These are phyloP conservation scores for Melanotaenia duboulayi DNA, from an alignment of 2,113 vertebrate species.

Conservation along the genomic window DNA sequence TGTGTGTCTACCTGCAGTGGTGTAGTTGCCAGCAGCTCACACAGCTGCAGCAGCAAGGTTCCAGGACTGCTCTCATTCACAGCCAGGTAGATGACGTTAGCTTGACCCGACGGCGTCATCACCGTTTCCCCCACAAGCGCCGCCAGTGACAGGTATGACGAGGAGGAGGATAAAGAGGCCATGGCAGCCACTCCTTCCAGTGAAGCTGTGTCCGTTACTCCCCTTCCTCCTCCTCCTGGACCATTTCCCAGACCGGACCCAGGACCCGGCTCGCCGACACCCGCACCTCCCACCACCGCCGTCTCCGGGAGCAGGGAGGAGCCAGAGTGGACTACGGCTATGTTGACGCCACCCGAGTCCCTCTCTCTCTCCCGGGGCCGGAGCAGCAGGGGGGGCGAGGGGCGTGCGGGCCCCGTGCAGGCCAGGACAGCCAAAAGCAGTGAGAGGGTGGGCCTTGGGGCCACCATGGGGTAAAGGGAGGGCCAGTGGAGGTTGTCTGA, in stretches of 20 bases:
- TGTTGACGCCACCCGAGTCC: constrained; percentile 86
- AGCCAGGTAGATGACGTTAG: constrained; percentile 89
- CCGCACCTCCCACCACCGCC: constrained; percentile 72
- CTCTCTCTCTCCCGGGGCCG: constrained; percentile 87
- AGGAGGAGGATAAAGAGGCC: constrained; percentile 63
- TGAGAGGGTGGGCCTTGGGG: constrained; percentile 82
- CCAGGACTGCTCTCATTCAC: constrained; percentile 94
- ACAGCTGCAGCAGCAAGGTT: constrained; percentile 91
- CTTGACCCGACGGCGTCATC: constrained; percentile 85
- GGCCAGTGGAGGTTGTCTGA: constrained; percentile 69
- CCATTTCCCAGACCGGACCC: constrained; percentile 66
- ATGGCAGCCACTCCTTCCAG: constrained; percentile 51
- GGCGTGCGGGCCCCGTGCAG: constrained; percentile 84
- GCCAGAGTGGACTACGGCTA: constrained; percentile 86
- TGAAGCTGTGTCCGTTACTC: constrained; percentile 57
- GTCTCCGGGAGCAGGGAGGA: constrained; percentile 87
- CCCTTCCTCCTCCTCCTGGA: constrained; percentile 61
- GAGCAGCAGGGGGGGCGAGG: constrained; percentile 84
- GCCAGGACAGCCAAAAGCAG: constrained; percentile 85
- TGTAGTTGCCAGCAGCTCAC: constrained; percentile 92
- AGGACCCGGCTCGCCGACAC: constrained; percentile 79
- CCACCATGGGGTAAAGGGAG: constrained; percentile 80
- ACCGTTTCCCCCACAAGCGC: constrained; percentile 82
- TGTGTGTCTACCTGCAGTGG: constrained; percentile 80
- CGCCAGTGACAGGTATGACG: constrained; percentile 70